Evolutionary conservation across 2,113 vertebrate species (phyloP), one percentile per base, ranked within the genome.

Genomic region (Triplophysa tibetana): DNA sequence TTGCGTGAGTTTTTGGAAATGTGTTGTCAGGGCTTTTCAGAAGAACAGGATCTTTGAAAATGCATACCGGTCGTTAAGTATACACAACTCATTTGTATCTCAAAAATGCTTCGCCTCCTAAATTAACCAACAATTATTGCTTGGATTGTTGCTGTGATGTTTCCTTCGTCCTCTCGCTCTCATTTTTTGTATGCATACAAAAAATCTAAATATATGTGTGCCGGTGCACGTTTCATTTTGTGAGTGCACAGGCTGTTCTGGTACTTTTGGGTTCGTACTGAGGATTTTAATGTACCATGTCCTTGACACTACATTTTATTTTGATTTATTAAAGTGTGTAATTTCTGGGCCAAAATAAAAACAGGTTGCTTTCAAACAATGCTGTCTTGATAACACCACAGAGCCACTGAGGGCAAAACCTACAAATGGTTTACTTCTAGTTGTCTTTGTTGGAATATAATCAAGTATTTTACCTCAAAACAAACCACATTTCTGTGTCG

Each of bases 1-100:
- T 48, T 62, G n/a, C 58, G 12, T 26, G 21, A 17, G 8, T 75
- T 75, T 60, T 75, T 14, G 13, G 38, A 73, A 60, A 60, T 60
- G n/a, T 48, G 13, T 19, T 9, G 33, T n/a, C n/a, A 9, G n/a
- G n/a, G 54, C 54, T 17, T 16, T 52, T 17, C 50, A 50, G 14
- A 50, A 50, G 48, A 50, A 50, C 13, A 50, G 11, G 12, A 50
- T 14, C 48, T 13, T 14, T 50, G 3, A 1, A 50, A 50, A 70
- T 54, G 14, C 67, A 70, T 10, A 29, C 24, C 48, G 54, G 68
- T 48, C 33, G 10, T 52, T 58, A 54, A 29, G 68, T 54, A 54
- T 70, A 16, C 48, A 12, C 54, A 2, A 70, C 9, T 19, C 68
- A n/a, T 70, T 19, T 24, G 4, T 54, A 8, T 56, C 10, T 70